These are phyloP conservation scores for Ptychadena robeensis DNA, from an alignment of 2,797 vertebrate species.

Conservation along the genomic window DNA sequence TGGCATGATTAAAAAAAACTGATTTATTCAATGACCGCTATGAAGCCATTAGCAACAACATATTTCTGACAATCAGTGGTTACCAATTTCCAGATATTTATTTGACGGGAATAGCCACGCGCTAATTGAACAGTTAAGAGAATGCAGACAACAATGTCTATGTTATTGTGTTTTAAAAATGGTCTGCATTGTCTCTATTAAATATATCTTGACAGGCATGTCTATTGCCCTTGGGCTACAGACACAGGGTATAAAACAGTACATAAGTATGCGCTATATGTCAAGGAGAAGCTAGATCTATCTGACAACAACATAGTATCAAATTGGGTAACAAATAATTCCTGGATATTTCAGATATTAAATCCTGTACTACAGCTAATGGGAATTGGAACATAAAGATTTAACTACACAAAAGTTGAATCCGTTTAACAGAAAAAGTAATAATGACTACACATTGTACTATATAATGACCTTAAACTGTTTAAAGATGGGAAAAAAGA, in stretches of 20 bases:
- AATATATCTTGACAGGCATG: conserved; percentile 3
- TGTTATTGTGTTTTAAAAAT: no score
- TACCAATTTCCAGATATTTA: not conserved
- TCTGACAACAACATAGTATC: not conserved
- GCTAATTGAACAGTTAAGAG: not conserved
- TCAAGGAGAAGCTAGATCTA: not conserved
- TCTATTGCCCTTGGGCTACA: conserved; percentile 5
- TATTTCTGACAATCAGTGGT: no score
- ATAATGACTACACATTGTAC: not conserved
- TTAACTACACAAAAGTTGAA: conserved; percentile 1
- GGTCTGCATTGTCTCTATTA: conserved; percentile 1
- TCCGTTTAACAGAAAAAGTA: not conserved
- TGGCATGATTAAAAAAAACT: no score
- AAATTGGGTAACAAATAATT: not conserved
- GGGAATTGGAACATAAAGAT: conserved; percentile 5
- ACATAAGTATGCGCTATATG: not conserved
- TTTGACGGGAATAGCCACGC: not conserved
- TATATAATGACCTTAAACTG: conserved; percentile 19
- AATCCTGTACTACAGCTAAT: conserved; percentile 19
- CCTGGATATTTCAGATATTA: conserved; percentile 2
- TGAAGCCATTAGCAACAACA: no score
- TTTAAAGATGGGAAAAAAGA: conserved; percentile 19
- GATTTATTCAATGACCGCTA: no score
- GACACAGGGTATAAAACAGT: not conserved
- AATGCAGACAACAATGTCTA: no score